These are phyloP conservation scores for Heliconius cydno DNA, from an alignment of 2,888 invertebrate species.

Conservation along the genomic window DNA sequence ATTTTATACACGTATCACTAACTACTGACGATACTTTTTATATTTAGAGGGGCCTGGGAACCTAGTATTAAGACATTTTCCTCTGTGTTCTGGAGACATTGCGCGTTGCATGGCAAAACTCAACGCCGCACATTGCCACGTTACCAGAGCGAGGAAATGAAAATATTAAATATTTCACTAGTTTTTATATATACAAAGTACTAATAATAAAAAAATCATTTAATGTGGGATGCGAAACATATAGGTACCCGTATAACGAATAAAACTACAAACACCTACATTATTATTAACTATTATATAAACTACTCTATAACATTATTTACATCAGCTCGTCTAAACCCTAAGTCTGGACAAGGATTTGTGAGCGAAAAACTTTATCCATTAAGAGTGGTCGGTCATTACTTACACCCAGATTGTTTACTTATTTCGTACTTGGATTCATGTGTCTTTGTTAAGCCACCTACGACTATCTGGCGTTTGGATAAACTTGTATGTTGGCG, in stretches of 20 bases:
- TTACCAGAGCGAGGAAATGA: too few species aligned
- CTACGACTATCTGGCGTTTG: background rate
- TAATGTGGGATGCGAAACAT: too few species aligned
- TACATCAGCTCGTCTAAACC: slow-evolving; percentile 48
- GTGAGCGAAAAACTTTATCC: slow-evolving; percentile 73
- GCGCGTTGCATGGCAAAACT: too few species aligned
- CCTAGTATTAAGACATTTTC: too few species aligned
- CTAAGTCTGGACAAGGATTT: slow-evolving; percentile 63
- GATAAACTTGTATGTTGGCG: background rate
- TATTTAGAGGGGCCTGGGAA: too few species aligned
- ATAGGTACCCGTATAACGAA: background rate
- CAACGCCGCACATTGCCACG: too few species aligned
- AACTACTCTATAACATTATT: slow-evolving; percentile 35
- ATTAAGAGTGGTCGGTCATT: slow-evolving; percentile 67
- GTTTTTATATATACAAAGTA: too few species aligned
- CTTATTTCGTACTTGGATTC: slow-evolving; percentile 34
- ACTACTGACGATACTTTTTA: too few species aligned
- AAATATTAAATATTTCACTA: too few species aligned
- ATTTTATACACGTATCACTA: too few species aligned
- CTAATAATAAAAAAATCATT: background rate
- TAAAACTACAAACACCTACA: background rate
- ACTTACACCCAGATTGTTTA: slow-evolving; percentile 46
- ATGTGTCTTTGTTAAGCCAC: slow-evolving; percentile 23
- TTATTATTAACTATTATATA: background rate
- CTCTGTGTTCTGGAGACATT: too few species aligned